Percentiles rank a stretch among this genome's conserved stretches.
These are phyloP conservation scores for Antitype chi DNA, from an alignment of 2,888 invertebrate genomes.

Conservation along the genomic window DNA sequence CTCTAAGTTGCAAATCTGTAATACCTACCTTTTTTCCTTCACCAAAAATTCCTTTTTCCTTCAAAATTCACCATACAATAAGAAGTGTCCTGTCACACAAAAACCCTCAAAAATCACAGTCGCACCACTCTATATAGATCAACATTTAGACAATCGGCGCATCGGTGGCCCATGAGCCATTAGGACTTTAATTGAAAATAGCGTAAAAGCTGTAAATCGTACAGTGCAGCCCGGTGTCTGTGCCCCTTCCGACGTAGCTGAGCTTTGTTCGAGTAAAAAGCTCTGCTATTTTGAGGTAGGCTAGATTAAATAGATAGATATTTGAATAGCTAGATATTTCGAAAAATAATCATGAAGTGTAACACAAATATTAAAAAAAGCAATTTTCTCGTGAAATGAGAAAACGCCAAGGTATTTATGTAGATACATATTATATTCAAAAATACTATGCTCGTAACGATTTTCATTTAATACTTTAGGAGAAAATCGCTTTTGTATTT, in stretches of 20 bases:
- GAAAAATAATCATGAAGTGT: background rate
- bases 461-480: too few relatives aligned
- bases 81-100: slow-evolving; percentile 62
- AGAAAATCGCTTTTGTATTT: too few relatives aligned
- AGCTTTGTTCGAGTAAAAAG: slow-evolving; percentile 1
- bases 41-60: too few relatives aligned
- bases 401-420: too few relatives aligned
- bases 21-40: background rate
- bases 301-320: slow-evolving; percentile 14
- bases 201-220: slow-evolving; percentile 92
- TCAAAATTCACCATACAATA: background rate
- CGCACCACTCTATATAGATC: slow-evolving; percentile 68
- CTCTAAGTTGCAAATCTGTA: background rate
- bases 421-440: too few relatives aligned
- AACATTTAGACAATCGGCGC: slow-evolving; percentile 89
- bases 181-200: slow-evolving; percentile 93
- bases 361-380: too few relatives aligned
- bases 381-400: too few relatives aligned
- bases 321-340: too few relatives aligned
- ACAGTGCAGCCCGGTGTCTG: slow-evolving; percentile 78
- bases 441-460: too few relatives aligned
- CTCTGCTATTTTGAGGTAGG: background rate
- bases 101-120: slow-evolving; percentile 64
- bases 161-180: slow-evolving; percentile 91
- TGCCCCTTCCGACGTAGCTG: slow-evolving; percentile 61